Conservation (phyloP, 2,888 invertebrate genomes). For the Coecobrya sp. region DNA sequence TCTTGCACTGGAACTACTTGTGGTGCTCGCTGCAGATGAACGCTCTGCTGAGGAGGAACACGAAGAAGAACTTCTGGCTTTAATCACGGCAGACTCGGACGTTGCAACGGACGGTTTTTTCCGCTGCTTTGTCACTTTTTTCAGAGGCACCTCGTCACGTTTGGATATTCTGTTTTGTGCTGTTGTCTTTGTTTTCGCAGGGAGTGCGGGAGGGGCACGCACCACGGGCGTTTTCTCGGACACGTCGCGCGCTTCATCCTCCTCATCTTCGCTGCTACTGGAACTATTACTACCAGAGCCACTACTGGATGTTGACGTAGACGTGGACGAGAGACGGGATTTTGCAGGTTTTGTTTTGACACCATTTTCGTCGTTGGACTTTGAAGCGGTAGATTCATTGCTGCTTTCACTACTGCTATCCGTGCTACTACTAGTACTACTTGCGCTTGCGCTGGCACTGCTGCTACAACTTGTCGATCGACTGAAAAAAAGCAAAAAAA, state of each 20-base stretch:
- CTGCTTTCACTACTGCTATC: conserved; percentile 80
- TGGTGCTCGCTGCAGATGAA: conserved; percentile 70
- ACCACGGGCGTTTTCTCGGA: conserved; percentile 72
- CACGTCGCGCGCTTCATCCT: conserved; percentile 29
- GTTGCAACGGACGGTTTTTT: conserved; percentile 63
- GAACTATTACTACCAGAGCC: conserved; percentile 63
- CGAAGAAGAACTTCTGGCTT: conserved; percentile 75
- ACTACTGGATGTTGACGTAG: conserved; percentile 76
- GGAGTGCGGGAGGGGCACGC: conserved; percentile 66
- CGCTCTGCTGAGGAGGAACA: conserved; percentile 78
- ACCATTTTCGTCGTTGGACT: conserved; percentile 59
- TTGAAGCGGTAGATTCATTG: conserved; percentile 74
- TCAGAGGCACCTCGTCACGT: conserved; percentile 59
- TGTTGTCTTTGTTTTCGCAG: conserved; percentile 61
- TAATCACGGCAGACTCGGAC: conserved; percentile 60
- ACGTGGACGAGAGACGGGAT: conserved; percentile 70
- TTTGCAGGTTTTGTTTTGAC: conserved; percentile 61
- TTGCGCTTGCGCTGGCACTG: conserved; percentile 73
- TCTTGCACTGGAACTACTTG: conserved; percentile 78
- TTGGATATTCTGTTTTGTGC: conserved; percentile 73
- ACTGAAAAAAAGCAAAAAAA: conserved; percentile 55
- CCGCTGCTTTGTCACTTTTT: conserved; percentile 50
- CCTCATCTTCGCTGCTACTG: conserved; percentile 67
- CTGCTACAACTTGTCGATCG: conserved; percentile 78
- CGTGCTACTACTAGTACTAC: conserved; percentile 66